Evolutionary conservation across 2,888 invertebrate species (phyloP), one percentile per base, ranked within the genome.

Genomic region (Exephanes ischioxanthus): DNA sequence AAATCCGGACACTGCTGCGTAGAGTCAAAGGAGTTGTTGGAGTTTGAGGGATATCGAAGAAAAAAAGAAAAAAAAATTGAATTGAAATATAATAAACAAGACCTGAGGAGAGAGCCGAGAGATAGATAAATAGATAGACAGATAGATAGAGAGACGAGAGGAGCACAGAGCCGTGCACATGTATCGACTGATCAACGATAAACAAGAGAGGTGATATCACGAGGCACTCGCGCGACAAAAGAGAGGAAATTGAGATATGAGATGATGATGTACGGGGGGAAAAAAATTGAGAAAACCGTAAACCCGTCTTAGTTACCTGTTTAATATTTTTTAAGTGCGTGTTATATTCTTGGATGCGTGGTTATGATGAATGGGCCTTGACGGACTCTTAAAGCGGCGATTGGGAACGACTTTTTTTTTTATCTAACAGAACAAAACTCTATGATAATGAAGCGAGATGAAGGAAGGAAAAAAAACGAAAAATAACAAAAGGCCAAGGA

Each of bases 321-420:
- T 86, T 86, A 86, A 82, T 89, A 88, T 89, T 90, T 87, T 88
- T 82, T 88, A 87, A 88, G 87, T 88, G 89, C 82, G 83, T 88
- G 87, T 86, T 87, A 85, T 63, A 81, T 79, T 76, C 80, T 73
- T 83, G 84, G 68, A 83, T 86, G 81, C 81, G 78, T 82, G 81
- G 80, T 45, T 72, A 51, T 71, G 85, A 78, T 63, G 81, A 80
- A 73, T 80, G 86, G 73, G 83, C 83, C 86, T 86, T 72, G 85
- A 83, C 67, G 84, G 83, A 85, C 83, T 83, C 85, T 81, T 80
- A 71, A 84, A 79, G 76, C 72, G 80, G 66, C 76, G 84, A 86
- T 83, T 84, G 33, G 75, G 53, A 73, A 73, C 19, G 48, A 76
- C 5, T 30, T 55, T 66, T 51, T 51, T 76, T 26, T 19, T 19